Evolutionary conservation across 2,888 invertebrate species (phyloP).

Genomic region (Spilosoma lubricipeda): DNA sequence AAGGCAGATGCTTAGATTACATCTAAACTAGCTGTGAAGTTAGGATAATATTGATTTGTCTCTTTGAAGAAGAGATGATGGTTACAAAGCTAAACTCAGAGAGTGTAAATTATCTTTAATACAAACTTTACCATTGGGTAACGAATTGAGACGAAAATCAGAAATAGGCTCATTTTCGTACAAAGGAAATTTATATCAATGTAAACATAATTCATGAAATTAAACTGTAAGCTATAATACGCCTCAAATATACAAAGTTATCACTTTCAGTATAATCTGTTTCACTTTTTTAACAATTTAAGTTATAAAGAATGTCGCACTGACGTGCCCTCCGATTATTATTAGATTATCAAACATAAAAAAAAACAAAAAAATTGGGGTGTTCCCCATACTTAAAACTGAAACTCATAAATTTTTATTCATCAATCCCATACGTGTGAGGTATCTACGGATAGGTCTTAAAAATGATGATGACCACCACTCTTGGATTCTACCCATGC

Average conservation of each 20-base stretch:
- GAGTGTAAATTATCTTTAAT: neutral
- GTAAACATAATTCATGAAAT: neutral
- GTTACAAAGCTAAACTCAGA: neutral
- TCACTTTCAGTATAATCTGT: neutral
- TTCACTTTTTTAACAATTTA: no score
- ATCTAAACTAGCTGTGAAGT: neutral
- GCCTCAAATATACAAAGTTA: neutral
- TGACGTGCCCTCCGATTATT: no score
- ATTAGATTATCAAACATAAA: no score
- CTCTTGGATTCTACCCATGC: no score
- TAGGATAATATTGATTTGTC: neutral
- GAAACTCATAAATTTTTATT: no score
- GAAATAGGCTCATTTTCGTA: neutral
- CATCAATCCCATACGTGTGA: no score
- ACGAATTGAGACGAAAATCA: neutral
- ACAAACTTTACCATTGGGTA: neutral
- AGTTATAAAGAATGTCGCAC: no score
- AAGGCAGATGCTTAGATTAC: conserved; percentile 1
- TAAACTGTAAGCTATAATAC: neutral
- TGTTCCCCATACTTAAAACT: no score
- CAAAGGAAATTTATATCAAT: neutral
- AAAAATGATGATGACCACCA: no score
- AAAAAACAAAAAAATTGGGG: no score
- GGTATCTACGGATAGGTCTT: no score
- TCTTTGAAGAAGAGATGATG: neutral